Evolutionary conservation across 2,113 vertebrate species (phyloP), one percentile per base, ranked within the genome.

Genomic region (Cheirogaleus medius): DNA sequence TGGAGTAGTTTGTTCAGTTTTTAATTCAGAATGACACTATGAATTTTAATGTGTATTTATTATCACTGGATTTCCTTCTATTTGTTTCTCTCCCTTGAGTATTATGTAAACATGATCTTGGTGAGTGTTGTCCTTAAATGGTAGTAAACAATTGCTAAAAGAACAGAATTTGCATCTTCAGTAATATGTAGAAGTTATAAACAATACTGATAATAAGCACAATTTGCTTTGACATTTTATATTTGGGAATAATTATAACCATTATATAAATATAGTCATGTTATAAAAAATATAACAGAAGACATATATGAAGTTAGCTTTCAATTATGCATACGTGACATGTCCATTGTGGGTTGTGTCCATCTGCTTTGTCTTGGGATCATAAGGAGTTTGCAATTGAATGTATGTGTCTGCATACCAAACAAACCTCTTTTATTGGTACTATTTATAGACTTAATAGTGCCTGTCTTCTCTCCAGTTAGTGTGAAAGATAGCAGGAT

Each of bases 11-110:
- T 85, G 68, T 95, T 94, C 66, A 91, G 39, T 94, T 34, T 88
- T 92, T 94, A 94, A 74, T 87, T 94, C 93, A 85, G 47, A 94
- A 74, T 82, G 78, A 84, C 12, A 91, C 49, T 89, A 25, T 89
- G 73, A 87, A 58, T 94, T 95, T 91, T 97, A 49, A 58, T 60
- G 56, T 73, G 74, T 23, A 25, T 92, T 78, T 58, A 76, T 81
- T 64, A 52, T 52, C 52, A 18, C 25, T 63, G 39, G 27, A 27
- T 90, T 91, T 95, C 34, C 47, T 95, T 87, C 64, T 91, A 0
- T 86, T 85, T 89, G 39, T 87, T 95, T 90, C 32, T 0, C 37
- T 85, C 20, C 47, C 60, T 96, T 82, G 47, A 44, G 27, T 73
- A 37, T 34, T 95, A n/a, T 15, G 1, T 94, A 87, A 89, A 74